These are phyloP conservation scores for Sycobia sp. DNA, from an alignment of 1,140 invertebrate species.

Conservation along the genomic window DNA sequence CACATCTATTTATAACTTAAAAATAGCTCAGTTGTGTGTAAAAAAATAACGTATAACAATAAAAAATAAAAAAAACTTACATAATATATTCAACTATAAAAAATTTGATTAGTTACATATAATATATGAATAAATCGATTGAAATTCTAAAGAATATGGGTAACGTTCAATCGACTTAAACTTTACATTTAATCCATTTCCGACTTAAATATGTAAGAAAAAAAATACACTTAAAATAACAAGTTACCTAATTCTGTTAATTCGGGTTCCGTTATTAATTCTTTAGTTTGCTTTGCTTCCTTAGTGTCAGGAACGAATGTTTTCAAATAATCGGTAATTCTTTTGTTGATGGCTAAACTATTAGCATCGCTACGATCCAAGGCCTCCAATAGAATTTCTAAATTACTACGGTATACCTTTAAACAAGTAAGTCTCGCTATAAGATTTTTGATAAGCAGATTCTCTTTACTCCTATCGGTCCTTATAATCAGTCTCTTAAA, in stretches of 20 bases:
- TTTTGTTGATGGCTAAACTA: neutral
- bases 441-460: conserved; percentile 18
- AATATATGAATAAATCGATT: too few species aligned
- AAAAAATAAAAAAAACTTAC: too few species aligned
- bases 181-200: neutral
- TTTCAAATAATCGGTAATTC: conserved; percentile 25
- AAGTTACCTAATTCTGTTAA: conserved; percentile 17
- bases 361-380: conserved; percentile 8
- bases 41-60: too few species aligned
- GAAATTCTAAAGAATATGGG: too few species aligned
- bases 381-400: conserved; percentile 15
- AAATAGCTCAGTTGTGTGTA: too few species aligned
- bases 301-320: conserved; percentile 26
- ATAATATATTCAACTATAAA: too few species aligned
- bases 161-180: too few species aligned
- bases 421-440: conserved; percentile 18
- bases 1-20: too few species aligned
- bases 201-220: neutral
- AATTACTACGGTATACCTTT: conserved; percentile 12
- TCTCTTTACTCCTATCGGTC: neutral
- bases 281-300: conserved; percentile 28
- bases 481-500: conserved; percentile 16
- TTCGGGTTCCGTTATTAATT: conserved; percentile 19
- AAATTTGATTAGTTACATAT: too few species aligned
- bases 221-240: neutral